Evolutionary conservation across 1,140 invertebrate species (phyloP), one percentile per base, ranked within the genome.

Genomic region (Arctopsyche grandis): DNA sequence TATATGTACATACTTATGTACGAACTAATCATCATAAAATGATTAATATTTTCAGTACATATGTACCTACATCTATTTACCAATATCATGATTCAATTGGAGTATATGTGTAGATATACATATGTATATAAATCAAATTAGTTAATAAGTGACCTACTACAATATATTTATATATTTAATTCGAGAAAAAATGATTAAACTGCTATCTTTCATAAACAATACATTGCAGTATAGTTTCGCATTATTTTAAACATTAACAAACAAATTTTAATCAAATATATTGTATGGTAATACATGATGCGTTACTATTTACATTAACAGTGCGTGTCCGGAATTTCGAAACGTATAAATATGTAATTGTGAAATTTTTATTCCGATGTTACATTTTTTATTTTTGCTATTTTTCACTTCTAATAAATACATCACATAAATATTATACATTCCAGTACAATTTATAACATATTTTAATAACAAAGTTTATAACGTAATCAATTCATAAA

Each of bases 251-350:
- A n/a, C n/a, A n/a, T n/a, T n/a, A n/a, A n/a, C n/a, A n/a, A n/a
- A n/a, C n/a, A n/a, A n/a, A n/a, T n/a, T n/a, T n/a, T n/a, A n/a
- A n/a, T n/a, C n/a, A n/a, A n/a, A n/a, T n/a, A n/a, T n/a, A n/a
- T n/a, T n/a, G 29, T 38, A 38, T 38, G 1, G 29, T 38, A 60
- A 60, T 19, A 60, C 21, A 16, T 19, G 9, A 60, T 60, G 56
- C 56, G 16, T 60, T 21, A 19, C 56, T 21, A 21, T 38, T n/a
- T n/a, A n/a, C n/a, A 38, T 19, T 21, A 60, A 21, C 56, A 60
- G 14, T 60, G 56, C 56, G 56, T 60, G 56, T 60, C 56, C 1
- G 16, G 56, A 60, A 60, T 60, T 60, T 60, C 16, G 19, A 60
- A 60, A 60, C 56, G 16, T 19, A 5, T 56, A 14, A n/a, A 60